Base-by-base conservation (phyloP, 2,113 vertebrate species). In the Lepidothrix coronata region DNA sequence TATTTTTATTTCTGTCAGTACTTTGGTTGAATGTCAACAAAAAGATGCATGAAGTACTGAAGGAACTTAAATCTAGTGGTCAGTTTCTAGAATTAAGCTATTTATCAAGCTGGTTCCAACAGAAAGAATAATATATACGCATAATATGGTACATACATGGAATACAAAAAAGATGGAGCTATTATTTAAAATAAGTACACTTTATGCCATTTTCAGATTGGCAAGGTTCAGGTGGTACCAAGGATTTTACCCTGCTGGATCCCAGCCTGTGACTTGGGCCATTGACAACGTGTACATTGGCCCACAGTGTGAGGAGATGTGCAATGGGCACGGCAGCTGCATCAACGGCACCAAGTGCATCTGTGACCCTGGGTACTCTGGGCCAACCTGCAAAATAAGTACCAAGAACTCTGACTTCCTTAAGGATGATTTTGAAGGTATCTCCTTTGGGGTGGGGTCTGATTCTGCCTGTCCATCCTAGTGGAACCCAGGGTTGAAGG, bases 401-500 rank as follows among this genome's bases (percentile, higher is more conserved):
- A 98, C 98, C 74, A 99, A 99, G 96, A 99, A 99, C 91, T 97
- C 98, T 16, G 99, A 99, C 93, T 99, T 99, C 96, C 98, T 99
- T 30, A 99, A 99, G 93, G 99, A 99, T 89, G 99, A 99, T 96
- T 99, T 99, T 97, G 99, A 99, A 99, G 99, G 99, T 99, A 98
- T 73, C 23, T 49, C 37, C 39, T 54, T 41, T 20, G 15, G 14
- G 54, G 23, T 6, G 8, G 44, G 20, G 14, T 61, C 67, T 77
- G 59, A 72, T 72, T n/a, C 66, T 78, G 15, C 17, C 48, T 33
- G 9, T 54, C n/a, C 9, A 18, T 62, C 62, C 48, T 37, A 48
- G 39, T 23, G 54, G 68, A 94, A 79, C 9, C 18, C 61, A 43
- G 14, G 33, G 23, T 30, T 81, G 57, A 46, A 89, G 46, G 31